These are phyloP conservation scores for Rhaphigaster nebulosa DNA, from an alignment of 2,888 invertebrate genomes.

Conservation along the genomic window DNA sequence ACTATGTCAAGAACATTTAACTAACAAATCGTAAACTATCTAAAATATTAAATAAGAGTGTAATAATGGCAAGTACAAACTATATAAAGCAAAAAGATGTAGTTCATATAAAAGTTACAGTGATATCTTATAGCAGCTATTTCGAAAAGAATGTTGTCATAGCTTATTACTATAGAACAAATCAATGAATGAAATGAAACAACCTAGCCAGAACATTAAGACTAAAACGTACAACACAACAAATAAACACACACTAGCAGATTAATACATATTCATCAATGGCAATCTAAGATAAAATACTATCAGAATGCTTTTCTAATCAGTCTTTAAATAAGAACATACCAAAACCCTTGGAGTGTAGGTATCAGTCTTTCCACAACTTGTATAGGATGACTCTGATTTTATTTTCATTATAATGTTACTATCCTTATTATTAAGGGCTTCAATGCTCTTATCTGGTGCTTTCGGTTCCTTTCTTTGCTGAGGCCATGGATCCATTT, in stretches of 20 bases:
- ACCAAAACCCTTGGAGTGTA: slow-evolving; percentile 52
- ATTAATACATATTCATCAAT: background rate
- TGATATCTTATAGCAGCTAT: background rate
- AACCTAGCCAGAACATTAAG: background rate
- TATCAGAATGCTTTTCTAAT: background rate
- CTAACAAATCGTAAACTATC: background rate
- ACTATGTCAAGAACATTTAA: background rate
- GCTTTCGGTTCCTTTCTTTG: slow-evolving; percentile 83
- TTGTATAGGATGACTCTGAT: slow-evolving; percentile 39
- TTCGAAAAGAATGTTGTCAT: background rate
- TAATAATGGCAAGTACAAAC: background rate
- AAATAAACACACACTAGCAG: background rate
- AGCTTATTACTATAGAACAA: background rate
- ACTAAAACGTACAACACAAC: background rate
- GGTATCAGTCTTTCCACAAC: slow-evolving; percentile 44
- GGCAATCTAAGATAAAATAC: background rate
- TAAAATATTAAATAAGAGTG: background rate
- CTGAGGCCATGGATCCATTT: slow-evolving; percentile 85
- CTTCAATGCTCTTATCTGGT: slow-evolving; percentile 77
- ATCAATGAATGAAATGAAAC: background rate
- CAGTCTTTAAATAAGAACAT: background rate
- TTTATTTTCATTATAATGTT: slow-evolving; percentile 57
- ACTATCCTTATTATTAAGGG: slow-evolving; percentile 60
- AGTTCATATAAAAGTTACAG: background rate
- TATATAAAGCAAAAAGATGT: background rate